Base-by-base conservation (phyloP, 2,113 vertebrate species). In the Nerophis ophidion region DNA sequence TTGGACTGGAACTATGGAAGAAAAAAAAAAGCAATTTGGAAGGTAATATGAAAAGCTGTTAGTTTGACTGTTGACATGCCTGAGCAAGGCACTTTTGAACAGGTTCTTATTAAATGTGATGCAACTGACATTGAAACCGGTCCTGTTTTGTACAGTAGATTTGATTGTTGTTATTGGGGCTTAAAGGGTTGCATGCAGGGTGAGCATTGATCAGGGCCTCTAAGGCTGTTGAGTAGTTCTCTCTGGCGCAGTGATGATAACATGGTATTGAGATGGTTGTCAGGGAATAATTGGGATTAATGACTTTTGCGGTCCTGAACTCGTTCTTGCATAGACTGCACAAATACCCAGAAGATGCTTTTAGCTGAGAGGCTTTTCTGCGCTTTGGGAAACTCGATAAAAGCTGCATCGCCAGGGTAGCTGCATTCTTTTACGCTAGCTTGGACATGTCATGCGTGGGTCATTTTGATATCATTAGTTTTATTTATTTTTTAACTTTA, bases 241-340 rank as follows among this genome's bases (percentile, higher is more conserved):
- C 33, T 34, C 7, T 17, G 35, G 34, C 7, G 34, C 52, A 15
- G 17, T 8, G 33, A 59, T 66, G 33, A 61, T 55, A 54, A 73
- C 44, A 17, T 6, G 44, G 48, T 38, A 40, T 52, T 53, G 60
- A 49, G 40, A 46, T 35, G 35, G 54, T 34, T 19, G 38, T 44
- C 2, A 42, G 63, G 60, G 48, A 57, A 47, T 47, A 35, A 48
- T 45, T 74, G n/a, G 55, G 5, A 56, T 53, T 33, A 15, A n/a
- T 70, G 66, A 67, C 63, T 64, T 38, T 48, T 50, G 26, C 26
- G 42, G 59, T 56, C 40, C 8, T 42, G 49, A 65, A 64, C 56
- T 44, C 14, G 44, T 50, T 65, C n/a, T 44, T 33, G 6, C 6
- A 48, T 10, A n/a, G 11, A 34, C 44, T 19, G 48, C 19, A 19